Conservation (phyloP, 1,140 invertebrate species). For the Caenorhabditis inopinata region DNA sequence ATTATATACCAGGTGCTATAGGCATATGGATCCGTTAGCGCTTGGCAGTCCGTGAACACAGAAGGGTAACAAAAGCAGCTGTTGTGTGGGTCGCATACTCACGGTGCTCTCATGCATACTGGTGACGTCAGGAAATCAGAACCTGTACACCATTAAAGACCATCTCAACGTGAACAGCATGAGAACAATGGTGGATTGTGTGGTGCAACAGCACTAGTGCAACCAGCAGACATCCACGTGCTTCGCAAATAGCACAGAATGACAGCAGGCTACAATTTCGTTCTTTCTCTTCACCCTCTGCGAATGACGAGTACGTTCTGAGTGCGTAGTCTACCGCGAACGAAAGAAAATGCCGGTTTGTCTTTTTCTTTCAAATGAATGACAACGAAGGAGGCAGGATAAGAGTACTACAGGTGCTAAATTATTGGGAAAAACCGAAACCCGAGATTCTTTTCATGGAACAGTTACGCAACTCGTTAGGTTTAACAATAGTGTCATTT, state of each 20-base stretch:
- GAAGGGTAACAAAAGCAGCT: neutral
- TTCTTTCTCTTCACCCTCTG: neutral
- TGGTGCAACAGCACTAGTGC: neutral
- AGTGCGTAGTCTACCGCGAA: constrained; percentile 6
- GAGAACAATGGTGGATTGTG: neutral
- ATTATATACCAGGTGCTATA: neutral
- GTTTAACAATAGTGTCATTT: too few species aligned
- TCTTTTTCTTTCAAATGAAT: neutral
- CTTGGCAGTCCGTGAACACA: neutral
- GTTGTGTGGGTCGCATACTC: neutral
- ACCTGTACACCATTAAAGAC: neutral
- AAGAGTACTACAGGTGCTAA: neutral
- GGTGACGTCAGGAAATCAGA: neutral
- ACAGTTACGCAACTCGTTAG: too few species aligned
- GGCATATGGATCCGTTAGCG: neutral
- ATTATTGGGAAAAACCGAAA: neutral
- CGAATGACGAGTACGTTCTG: constrained; percentile 10
- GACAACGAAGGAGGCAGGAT: constrained; percentile 6
- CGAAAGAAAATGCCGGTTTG: neutral
- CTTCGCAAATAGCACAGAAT: neutral
- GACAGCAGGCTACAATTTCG: neutral
- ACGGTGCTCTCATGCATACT: neutral
- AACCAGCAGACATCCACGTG: neutral
- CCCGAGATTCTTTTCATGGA: neutral
- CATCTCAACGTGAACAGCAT: neutral